A percentile compares a stretch with the other conserved stretches of the same genome.
Evolutionary conservation across 2,113 vertebrate genomes (phyloP).

Genomic region (Zingel zingel): DNA sequence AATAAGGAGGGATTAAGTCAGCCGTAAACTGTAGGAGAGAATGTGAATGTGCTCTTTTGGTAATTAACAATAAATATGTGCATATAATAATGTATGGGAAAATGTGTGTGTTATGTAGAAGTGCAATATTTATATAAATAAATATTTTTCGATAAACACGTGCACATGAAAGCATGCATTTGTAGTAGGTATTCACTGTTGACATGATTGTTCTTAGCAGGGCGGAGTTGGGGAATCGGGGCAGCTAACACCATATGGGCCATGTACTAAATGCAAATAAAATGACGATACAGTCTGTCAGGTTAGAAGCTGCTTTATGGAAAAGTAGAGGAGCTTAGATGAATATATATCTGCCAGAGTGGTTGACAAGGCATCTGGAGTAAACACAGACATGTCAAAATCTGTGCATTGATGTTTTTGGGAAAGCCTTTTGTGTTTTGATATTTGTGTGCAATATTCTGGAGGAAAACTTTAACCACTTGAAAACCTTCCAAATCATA

Average conservation of each 20-base stretch:
- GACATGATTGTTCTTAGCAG: constrained; percentile 2
- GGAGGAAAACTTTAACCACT: constrained; percentile 70
- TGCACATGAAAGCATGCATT: constrained; percentile 5
- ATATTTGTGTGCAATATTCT: constrained; percentile 66
- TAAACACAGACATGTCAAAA: constrained; percentile 78
- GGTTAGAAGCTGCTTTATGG: constrained; percentile 34
- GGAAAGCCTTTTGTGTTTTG: constrained; percentile 71
- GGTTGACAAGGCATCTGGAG: constrained; percentile 73
- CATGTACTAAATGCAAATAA: constrained; percentile 49
- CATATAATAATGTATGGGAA: not conserved
- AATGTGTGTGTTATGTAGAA: not conserved
- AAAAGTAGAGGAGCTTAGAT: constrained; percentile 42
- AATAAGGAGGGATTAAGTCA: constrained; percentile 79
- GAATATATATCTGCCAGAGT: constrained; percentile 72
- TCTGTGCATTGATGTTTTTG: constrained; percentile 66
- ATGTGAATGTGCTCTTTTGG: constrained; percentile 27
- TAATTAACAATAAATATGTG: constrained; percentile 35
- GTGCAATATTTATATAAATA: not conserved
- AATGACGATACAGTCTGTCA: constrained; percentile 45
- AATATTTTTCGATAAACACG: not conserved
- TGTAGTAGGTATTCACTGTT: not conserved
- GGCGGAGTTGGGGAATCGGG: not conserved
- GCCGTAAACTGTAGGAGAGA: constrained; percentile 36
- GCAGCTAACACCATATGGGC: constrained; percentile 24
- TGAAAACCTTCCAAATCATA: constrained; percentile 77